Percentiles rank a stretch among this genome's conserved stretches.
phyloP scores from a whole-genome alignment of 2,113 vertebrate genomes.

The Melanerpes aurifrons region DNA sequence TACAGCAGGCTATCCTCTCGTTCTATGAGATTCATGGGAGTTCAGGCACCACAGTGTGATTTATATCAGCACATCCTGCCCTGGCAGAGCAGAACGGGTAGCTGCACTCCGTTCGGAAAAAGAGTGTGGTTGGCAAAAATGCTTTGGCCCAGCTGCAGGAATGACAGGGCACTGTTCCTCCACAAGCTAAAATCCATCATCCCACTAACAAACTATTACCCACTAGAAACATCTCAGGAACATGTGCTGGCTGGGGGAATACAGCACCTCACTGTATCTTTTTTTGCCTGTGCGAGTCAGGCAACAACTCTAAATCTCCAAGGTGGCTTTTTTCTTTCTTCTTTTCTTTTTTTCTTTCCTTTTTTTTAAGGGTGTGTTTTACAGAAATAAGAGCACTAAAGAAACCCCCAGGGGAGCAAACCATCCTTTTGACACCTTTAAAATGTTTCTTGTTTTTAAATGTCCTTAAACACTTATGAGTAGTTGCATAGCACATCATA shows the following conservation, averaged over 20 bases:
- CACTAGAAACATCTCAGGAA: constrained; percentile 34
- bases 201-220: constrained; percentile 57
- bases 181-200: constrained; percentile 25
- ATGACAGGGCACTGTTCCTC: constrained; percentile 15
- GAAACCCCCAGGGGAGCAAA: background rate
- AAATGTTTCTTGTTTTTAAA: background rate
- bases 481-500: too few species aligned
- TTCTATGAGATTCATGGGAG: constrained; percentile 55
- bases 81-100: constrained; percentile 38
- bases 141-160: constrained; percentile 44
- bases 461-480: background rate
- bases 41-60: constrained; percentile 39
- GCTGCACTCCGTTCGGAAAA: constrained; percentile 32
- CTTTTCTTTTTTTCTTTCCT: background rate
- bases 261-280: background rate
- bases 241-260: constrained; percentile 17
- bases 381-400: background rate
- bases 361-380: background rate
- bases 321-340: background rate
- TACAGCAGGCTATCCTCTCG: constrained; percentile 42
- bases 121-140: constrained; percentile 29
- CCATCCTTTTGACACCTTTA: background rate
- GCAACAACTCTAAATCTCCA: constrained; percentile 12
- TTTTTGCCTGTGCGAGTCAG: background rate
- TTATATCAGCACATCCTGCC: constrained; percentile 32